These are phyloP conservation scores for Hemiprocne comata DNA, from an alignment of 2,113 vertebrate species.

Conservation along the genomic window DNA sequence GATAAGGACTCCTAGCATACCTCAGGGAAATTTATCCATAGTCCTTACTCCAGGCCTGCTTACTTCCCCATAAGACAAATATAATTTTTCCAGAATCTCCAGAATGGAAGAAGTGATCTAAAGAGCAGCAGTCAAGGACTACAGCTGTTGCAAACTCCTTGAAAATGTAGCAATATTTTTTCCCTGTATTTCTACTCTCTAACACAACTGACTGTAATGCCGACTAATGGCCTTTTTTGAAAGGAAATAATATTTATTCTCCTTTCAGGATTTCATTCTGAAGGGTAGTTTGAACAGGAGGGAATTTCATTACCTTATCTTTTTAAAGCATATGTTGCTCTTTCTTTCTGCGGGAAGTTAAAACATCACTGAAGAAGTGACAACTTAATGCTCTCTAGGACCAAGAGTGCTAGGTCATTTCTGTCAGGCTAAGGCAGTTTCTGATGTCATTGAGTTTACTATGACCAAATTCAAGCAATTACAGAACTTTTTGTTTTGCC, in stretches of 20 bases:
- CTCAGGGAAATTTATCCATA: not conserved
- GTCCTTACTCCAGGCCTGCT: not conserved
- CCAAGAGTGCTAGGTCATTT: not conserved
- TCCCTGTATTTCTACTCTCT: rapidly evolving
- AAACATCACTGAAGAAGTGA: not conserved
- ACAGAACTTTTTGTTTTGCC: not conserved
- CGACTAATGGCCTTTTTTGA: not conserved
- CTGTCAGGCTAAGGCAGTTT: not conserved
- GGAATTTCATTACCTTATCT: not conserved
- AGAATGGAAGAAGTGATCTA: not conserved
- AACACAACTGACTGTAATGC: not conserved
- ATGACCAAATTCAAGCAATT: not conserved
- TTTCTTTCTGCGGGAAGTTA: not conserved
- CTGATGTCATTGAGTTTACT: not conserved
- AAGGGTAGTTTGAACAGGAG: not conserved
- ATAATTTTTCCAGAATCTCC: not conserved
- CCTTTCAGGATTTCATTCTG: not conserved
- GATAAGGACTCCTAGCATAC: not conserved
- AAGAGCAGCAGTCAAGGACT: not conserved
- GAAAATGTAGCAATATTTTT: not conserved
- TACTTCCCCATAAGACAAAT: not conserved
- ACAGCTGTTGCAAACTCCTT: not conserved
- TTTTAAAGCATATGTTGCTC: not conserved
- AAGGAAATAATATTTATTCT: not conserved
- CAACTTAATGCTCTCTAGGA: not conserved